phyloP scores from a whole-genome alignment of 1,140 invertebrate species.

The Leptoteleia sp. region DNA sequence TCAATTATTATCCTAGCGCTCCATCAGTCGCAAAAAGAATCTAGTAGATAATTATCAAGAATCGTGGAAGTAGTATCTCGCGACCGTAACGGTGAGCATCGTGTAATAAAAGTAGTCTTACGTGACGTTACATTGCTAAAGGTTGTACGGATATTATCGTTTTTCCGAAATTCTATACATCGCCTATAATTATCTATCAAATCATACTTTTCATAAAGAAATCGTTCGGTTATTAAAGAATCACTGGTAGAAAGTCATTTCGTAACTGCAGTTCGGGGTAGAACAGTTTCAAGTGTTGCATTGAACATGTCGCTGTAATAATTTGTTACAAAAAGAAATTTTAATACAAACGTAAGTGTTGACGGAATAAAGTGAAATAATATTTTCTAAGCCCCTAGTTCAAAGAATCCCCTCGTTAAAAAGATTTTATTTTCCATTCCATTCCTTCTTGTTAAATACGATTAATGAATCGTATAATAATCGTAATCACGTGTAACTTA shows the following conservation, averaged over 20 bases:
- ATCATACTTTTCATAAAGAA: neutral
- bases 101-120: constrained; percentile 26
- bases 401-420: too few species aligned
- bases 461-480: too few species aligned
- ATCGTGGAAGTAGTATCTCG: constrained; percentile 27
- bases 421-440: too few species aligned
- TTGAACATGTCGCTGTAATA: too few species aligned
- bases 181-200: neutral
- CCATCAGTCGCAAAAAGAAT: constrained; percentile 12
- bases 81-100: constrained; percentile 9
- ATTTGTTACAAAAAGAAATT: constrained; percentile 7
- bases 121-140: constrained; percentile 7
- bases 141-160: constrained; percentile 1
- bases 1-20: constrained; percentile 18
- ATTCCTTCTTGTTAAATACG: too few species aligned
- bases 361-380: too few species aligned
- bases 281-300: too few species aligned
- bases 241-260: constrained; percentile 10
- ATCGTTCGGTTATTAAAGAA: neutral
- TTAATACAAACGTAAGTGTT: constrained; percentile 6
- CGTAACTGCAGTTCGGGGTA: constrained; percentile 7
- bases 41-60: constrained; percentile 27
- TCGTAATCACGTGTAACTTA: too few species aligned
- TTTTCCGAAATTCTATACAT: neutral
- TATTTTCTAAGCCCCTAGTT: too few species aligned